Percentiles rank a stretch among this genome's conserved stretches.
These are phyloP conservation scores for Ptilodon capucinus DNA, from an alignment of 2,888 invertebrate genomes.

Conservation along the genomic window DNA sequence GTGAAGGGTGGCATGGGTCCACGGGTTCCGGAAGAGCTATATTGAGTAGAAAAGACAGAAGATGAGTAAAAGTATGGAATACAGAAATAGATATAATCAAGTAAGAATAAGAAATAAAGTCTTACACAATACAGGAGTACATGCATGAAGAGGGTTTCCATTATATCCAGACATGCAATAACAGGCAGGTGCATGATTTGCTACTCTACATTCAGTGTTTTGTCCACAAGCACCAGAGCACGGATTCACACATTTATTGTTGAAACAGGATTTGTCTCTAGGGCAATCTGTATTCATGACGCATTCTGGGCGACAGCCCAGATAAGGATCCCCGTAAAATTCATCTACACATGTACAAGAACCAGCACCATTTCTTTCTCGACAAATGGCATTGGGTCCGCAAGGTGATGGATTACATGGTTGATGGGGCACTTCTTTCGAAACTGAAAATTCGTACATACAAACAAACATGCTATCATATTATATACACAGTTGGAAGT, in stretches of 20 bases:
- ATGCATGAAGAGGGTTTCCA: slow-evolving; percentile 88
- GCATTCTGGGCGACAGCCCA: slow-evolving; percentile 91
- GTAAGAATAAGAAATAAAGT: slow-evolving; percentile 63
- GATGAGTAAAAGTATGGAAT: slow-evolving; percentile 38
- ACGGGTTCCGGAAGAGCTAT: slow-evolving; percentile 73
- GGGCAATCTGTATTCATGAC: slow-evolving; percentile 90
- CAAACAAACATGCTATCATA: slow-evolving; percentile 37
- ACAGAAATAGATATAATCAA: slow-evolving; percentile 45
- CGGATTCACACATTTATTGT: slow-evolving; percentile 90
- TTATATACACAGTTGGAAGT: slow-evolving; percentile 17
- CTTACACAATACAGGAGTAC: slow-evolving; percentile 84
- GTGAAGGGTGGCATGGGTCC: slow-evolving; percentile 89
- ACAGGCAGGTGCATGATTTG: slow-evolving; percentile 90
- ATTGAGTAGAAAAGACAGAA: slow-evolving; percentile 50
- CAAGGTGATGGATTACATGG: slow-evolving; percentile 91
- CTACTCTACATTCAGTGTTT: slow-evolving; percentile 88
- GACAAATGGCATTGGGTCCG: slow-evolving; percentile 90
- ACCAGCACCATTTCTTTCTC: slow-evolving; percentile 88
- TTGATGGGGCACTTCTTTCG: slow-evolving; percentile 84
- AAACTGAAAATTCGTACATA: slow-evolving; percentile 66
- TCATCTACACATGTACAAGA: slow-evolving; percentile 89
- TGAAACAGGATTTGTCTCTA: slow-evolving; percentile 87
- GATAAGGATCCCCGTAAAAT: slow-evolving; percentile 90
- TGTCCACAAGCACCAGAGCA: slow-evolving; percentile 90
- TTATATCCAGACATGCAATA: slow-evolving; percentile 87